Conservation (phyloP, 2,888 invertebrate species). For the Sarcophaga rosellei region DNA sequence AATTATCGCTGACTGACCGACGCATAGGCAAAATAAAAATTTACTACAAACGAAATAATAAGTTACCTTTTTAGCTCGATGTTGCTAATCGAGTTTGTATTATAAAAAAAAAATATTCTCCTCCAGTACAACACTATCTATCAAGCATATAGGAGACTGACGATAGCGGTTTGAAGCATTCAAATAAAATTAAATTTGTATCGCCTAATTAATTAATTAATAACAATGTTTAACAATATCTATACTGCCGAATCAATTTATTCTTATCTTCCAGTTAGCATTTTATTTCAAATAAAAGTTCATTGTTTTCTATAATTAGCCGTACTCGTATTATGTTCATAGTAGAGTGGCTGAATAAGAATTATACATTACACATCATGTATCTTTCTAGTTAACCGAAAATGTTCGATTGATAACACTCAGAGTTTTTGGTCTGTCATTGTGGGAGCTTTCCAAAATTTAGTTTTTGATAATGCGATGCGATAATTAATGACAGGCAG, state of each 20-base stretch:
- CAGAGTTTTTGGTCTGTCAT: no score
- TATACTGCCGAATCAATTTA: no score
- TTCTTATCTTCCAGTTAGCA: no score
- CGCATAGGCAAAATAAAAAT: no score
- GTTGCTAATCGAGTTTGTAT: neutral
- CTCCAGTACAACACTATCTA: neutral
- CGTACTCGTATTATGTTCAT: neutral
- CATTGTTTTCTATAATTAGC: no score
- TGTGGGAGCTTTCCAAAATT: slow-evolving; percentile 24
- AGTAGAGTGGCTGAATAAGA: neutral
- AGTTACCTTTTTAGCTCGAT: neutral
- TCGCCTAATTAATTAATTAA: neutral
- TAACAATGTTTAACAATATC: neutral
- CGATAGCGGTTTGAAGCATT: no score
- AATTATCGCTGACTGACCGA: no score
- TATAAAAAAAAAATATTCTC: neutral
- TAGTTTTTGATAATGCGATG: slow-evolving; percentile 22
- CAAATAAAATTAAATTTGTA: neutral
- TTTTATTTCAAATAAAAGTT: no score
- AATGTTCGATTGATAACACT: neutral
- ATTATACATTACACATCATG: neutral
- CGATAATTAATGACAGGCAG: slow-evolving; percentile 46
- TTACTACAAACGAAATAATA: no score
- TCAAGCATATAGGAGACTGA: neutral
- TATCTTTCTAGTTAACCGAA: neutral